Percentiles rank a stretch among this genome's conserved stretches.
phyloP scores from a whole-genome alignment of 2,113 vertebrate species.

The Podarcis cretensis region DNA sequence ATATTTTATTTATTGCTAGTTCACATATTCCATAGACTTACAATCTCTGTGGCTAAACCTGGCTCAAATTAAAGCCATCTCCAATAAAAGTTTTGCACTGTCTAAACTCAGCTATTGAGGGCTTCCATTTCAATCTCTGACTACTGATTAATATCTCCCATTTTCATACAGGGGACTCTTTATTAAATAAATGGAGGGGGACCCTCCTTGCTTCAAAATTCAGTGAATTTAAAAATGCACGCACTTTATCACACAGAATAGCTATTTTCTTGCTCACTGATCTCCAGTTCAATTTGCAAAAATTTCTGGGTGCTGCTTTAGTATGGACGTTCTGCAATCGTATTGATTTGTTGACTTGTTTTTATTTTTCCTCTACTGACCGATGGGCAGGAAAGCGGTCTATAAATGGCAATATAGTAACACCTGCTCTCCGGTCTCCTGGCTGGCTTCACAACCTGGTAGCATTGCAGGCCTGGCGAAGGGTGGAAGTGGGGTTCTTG shows the following conservation, averaged over 20 bases:
- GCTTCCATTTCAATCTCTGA: not conserved
- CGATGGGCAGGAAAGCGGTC: not conserved
- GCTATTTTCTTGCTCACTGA: not conserved
- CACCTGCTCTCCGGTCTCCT: not conserved
- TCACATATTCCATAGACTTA: not conserved
- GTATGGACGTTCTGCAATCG: not conserved
- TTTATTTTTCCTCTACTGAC: not conserved
- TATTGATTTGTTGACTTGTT: not conserved
- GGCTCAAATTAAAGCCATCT: slow-evolving; percentile 1
- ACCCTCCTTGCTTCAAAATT: not conserved
- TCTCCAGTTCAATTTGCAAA: not conserved
- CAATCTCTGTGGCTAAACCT: not conserved
- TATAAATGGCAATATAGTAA: not conserved
- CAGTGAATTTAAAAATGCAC: not conserved
- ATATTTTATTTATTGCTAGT: not conserved
- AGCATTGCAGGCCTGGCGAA: not conserved
- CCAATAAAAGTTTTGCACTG: not conserved
- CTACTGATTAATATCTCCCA: too few relatives aligned
- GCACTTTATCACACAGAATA: not conserved
- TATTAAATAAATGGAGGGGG: not conserved
- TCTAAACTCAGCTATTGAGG: not conserved
- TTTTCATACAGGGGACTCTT: not conserved
- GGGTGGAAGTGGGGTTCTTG: not conserved
- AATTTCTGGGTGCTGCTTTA: not conserved
- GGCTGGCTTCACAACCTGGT: not conserved